phyloP scores from a whole-genome alignment of 2,797 vertebrate genomes.

The Loris lydekkerianus region DNA sequence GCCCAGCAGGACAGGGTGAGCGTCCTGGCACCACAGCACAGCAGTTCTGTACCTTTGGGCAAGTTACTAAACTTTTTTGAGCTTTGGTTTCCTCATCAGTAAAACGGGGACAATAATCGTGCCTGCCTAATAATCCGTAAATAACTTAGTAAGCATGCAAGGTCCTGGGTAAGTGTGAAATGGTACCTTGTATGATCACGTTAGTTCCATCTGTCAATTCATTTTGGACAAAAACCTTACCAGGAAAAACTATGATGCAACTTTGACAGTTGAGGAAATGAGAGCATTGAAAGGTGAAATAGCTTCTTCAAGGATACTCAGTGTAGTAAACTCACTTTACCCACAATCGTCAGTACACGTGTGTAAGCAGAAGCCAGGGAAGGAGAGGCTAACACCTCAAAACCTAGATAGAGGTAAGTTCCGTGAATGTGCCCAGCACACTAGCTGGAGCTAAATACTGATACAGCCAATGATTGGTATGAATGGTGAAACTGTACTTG shows the following conservation, averaged over 20 bases:
- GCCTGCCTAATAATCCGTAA: not conserved
- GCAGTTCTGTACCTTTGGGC: not conserved
- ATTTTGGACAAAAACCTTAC: conserved; percentile 3
- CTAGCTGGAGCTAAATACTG: not conserved
- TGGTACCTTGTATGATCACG: not conserved
- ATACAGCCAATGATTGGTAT: not conserved
- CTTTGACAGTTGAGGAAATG: not conserved
- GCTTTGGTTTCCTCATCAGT: not conserved
- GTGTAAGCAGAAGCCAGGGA: not conserved
- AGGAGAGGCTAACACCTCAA: not conserved
- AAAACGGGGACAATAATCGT: not conserved
- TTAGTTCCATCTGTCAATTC: not conserved
- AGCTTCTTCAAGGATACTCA: not conserved
- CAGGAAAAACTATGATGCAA: not conserved
- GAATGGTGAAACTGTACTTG: not conserved
- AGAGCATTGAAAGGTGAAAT: not conserved
- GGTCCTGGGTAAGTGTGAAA: not conserved
- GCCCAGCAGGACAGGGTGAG: not conserved
- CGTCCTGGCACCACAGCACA: not conserved
- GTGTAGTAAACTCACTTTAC: not conserved
- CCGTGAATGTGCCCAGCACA: not conserved
- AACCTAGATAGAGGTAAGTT: not conserved
- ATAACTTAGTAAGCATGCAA: conserved; percentile 24
- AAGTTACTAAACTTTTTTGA: conserved; percentile 3
- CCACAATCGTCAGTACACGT: not conserved